Base-by-base conservation (phyloP, 1,140 invertebrate species). In the Panagrolaimus sp. region DNA sequence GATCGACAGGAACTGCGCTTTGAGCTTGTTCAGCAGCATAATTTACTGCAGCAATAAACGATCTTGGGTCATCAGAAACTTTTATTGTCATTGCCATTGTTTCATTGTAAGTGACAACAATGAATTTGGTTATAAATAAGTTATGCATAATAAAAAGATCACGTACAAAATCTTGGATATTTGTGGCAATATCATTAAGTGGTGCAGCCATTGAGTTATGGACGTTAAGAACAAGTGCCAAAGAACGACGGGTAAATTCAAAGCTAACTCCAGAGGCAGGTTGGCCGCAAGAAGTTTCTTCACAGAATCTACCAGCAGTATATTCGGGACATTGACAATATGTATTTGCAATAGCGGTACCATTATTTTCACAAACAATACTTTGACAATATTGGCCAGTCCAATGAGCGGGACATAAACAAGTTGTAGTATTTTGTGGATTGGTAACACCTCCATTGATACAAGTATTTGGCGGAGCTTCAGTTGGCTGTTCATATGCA, bases 401-500 rank as follows among this genome's bases (percentile, higher is more conserved):
- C 51, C 64, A 76, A 23, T 71, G 31, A 20, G 63, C 42, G 25
- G 64, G 73, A 62, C 74, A 76, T 63, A 74, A 69, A 53, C 74
- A 76, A 23, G 63, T 64, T 14, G 46, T 44, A 42, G 63, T 69
- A 38, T 72, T 76, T 9, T 42, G 20, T 44, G 73, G 73, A 51
- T 75, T 74, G 14, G 51, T 16, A 7, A 75, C 74, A 25, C 74
- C 74, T 45, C 74, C 74, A 25, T 76, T 75, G 57, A 66, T 61
- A 38, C 74, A 76, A 42, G 57, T 48, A 27, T 65, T 63, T 43
- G 65, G 48, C 38, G 70, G 73, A 25, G 46, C 25, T n/a, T 43
- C 31, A 44, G 70, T 69, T 0, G 64, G 66, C 38, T 16, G 20
- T 66, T 42, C 42, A 43, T 42, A 45, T 20, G 73, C 68, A 43